Base-by-base conservation (phyloP, 2,113 vertebrate genomes). In the Sylvia atricapilla region DNA sequence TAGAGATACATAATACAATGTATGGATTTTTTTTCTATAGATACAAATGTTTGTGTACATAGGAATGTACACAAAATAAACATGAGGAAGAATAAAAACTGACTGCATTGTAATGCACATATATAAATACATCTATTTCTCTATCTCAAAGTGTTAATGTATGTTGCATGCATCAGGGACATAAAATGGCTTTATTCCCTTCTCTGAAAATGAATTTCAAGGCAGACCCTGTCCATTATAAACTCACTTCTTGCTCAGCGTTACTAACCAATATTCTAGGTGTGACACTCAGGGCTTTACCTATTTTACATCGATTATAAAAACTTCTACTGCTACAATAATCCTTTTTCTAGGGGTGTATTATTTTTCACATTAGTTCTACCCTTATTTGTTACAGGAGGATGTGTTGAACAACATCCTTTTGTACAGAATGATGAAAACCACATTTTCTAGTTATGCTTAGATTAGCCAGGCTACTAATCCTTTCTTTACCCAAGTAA, bases 211-310 rank as follows among this genome's bases (percentile, higher is more conserved):
- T 73, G 59, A 94, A 87, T 69, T 72, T 56, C 37, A 59, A 85
- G 82, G n/a, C 92, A 94, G 91, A 35, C 21, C 28, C 56, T 46
- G 62, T 72, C 64, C 66, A 91, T 95, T 81, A 82, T 20, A 66
- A 87, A 30, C 68, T 87, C 33, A 28, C 41, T 56, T 24, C 67
- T 91, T 47, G 59, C 72, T 91, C 78, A 93, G 86, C 81, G 89
- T 97, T 97, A 91, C 93, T 95, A 95, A 96, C 95, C 95, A 92
- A 96, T 96, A 85, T 95, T 95, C 84, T 83, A 96, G 89, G 87
- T 96, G 95, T 96, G 97, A 96, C 94, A 93, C 82, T 81, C 74
- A 23, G 39, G 68, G 70, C 75, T 93, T 76, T 68, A 95, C 92
- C 84, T 96, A 94, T 96, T 96, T 95, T 93, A 91, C 86, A 94